phyloP scores from a whole-genome alignment of 2,888 invertebrate genomes.

The Polymixis flavicincta region DNA sequence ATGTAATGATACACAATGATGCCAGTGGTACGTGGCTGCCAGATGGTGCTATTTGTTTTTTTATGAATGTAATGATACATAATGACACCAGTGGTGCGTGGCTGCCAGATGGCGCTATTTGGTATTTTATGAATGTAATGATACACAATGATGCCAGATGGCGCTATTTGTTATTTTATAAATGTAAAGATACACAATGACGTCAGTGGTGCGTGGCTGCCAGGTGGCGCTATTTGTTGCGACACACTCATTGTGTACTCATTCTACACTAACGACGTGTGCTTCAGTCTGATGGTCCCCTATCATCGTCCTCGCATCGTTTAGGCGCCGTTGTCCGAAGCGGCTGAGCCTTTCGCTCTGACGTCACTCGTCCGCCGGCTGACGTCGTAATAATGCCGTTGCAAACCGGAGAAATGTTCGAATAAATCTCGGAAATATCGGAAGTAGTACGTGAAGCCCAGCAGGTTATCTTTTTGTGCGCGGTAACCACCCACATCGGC shows the following conservation, averaged over 20 bases:
- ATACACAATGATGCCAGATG: too few relatives aligned
- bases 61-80: too few relatives aligned
- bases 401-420: background rate
- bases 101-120: too few relatives aligned
- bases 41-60: too few relatives aligned
- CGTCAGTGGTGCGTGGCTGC: background rate
- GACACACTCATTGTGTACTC: conserved; percentile 9
- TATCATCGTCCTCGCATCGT: conserved; percentile 9
- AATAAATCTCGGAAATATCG: conserved; percentile 13
- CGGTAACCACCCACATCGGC: background rate
- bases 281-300: conserved; percentile 16
- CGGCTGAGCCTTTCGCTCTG: conserved; percentile 19
- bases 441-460: background rate
- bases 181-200: background rate
- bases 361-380: conserved; percentile 10
- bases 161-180: too few relatives aligned
- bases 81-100: too few relatives aligned
- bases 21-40: too few relatives aligned
- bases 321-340: background rate
- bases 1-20: too few relatives aligned
- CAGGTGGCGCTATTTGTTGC: conserved; percentile 2
- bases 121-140: too few relatives aligned
- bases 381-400: conserved; percentile 18
- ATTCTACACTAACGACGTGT: conserved; percentile 18
- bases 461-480: conserved; percentile 7